Conservation (phyloP, 53 echinoderm and acorn worm genomes). For the Apostichopus leukothele region DNA sequence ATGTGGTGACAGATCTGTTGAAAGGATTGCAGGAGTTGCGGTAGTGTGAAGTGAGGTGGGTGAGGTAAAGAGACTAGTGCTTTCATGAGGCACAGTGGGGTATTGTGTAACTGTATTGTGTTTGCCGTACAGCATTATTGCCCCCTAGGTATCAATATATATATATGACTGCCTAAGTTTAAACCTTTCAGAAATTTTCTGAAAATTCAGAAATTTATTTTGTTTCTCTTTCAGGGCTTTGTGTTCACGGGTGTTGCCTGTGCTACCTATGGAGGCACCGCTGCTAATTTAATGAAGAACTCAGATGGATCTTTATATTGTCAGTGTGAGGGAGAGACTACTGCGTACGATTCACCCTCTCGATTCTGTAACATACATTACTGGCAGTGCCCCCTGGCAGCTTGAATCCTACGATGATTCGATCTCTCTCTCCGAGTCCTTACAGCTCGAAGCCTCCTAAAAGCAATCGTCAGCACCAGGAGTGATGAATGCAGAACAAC, state of each 20-base stretch:
- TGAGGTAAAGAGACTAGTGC: too few species aligned
- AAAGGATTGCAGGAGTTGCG: neutral
- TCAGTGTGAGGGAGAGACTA: constrained; percentile 16
- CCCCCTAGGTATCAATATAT: too few species aligned
- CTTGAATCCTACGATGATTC: neutral
- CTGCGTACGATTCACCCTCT: neutral
- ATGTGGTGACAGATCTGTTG: neutral
- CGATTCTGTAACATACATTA: constrained; percentile 31
- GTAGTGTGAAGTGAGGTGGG: too few species aligned
- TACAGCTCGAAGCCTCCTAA: too few species aligned
- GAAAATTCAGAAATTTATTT: neutral
- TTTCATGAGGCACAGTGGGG: too few species aligned
- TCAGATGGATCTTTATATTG: neutral
- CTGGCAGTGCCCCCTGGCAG: constrained; percentile 31
- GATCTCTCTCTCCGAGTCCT: too few species aligned
- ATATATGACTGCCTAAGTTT: too few species aligned
- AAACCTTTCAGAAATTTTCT: too few species aligned
- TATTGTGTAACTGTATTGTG: too few species aligned
- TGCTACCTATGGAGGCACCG: constrained; percentile 9
- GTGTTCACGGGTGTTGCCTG: constrained; percentile 22
- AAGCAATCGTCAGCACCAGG: too few species aligned
- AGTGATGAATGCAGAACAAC: too few species aligned
- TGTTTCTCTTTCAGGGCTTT: constrained; percentile 15
- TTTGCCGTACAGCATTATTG: too few species aligned
- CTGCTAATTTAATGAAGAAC: neutral